Conservation (phyloP, 2,888 invertebrate genomes). For the Synergus japonicus region DNA sequence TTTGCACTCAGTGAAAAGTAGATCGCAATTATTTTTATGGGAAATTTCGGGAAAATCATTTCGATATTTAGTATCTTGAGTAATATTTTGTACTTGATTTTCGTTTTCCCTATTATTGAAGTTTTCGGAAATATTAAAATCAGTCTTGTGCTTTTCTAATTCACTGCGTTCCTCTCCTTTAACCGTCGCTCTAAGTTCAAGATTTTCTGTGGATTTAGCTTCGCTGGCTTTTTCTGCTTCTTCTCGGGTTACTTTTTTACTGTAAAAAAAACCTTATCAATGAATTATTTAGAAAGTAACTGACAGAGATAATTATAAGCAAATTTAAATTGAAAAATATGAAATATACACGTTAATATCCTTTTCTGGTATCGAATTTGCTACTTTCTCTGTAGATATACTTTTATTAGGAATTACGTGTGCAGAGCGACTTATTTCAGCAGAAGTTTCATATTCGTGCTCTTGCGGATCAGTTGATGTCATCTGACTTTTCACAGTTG, state of each 20-base stretch:
- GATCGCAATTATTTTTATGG: not conserved
- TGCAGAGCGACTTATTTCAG: conserved; percentile 51
- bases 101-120: not conserved
- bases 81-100: not conserved
- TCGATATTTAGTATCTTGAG: not conserved
- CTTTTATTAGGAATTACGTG: conserved; percentile 47
- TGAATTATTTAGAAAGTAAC: not conserved
- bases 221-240: conserved; percentile 60
- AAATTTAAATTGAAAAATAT: not conserved
- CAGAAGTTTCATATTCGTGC: conserved; percentile 26
- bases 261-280: conserved; percentile 43
- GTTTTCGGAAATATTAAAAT: not conserved
- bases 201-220: conserved; percentile 58
- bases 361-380: conserved; percentile 51
- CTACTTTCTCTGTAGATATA: conserved; percentile 47
- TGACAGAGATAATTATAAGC: not conserved
- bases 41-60: not conserved
- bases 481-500: conserved; percentile 58
- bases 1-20: not conserved
- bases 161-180: conserved; percentile 33
- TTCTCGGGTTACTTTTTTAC: conserved; percentile 55
- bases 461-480: conserved; percentile 52
- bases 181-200: conserved; percentile 57
- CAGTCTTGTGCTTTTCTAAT: not conserved
- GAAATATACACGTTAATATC: conserved; percentile 56